Evolutionary conservation across 2,113 vertebrate genomes (phyloP), one percentile per base, ranked within the genome.

Genomic region (Synodontis membranacea): DNA sequence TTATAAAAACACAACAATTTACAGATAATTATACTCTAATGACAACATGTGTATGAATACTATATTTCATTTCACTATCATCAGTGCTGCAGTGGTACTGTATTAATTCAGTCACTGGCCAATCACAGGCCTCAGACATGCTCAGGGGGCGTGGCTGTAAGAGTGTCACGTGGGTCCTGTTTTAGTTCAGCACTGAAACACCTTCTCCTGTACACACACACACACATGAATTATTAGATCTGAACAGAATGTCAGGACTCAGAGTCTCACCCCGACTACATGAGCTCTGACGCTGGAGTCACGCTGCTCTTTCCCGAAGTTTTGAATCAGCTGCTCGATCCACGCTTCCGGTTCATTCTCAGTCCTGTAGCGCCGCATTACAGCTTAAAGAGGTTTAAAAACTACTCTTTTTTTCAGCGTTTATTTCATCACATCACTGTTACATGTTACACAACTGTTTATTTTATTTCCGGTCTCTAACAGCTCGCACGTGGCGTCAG

Each of bases 251-350:
- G 5, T 56, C 19, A 37, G 48, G 21, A 8, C 23, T 19, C 42
- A 5, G 12, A 19, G 23, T 34, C 87, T 84, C 74, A 90, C 89
- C 42, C 87, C 84, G 9, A 88, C 84, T 4, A 90, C 84, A 46
- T 82, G 68, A 0, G 82, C 89, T 54, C 85, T 86, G 11, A 86
- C 48, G 23, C 44, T 66, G 10, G 12, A 0, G 14, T 78, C 42
- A 0, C 58, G 6, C 1, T 75, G 48, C 31, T 17, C 68, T 70
- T 68, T 7, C n/a, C 76, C 82, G 80, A 79, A 86, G 34, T 88
- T 86, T 15, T 78, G 42, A 37, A 90, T 62, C 28, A 88, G 84
- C 44, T 58, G 87, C 82, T 90, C 89, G 62, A 88, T 84, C 86
- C 86, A 90, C 25, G 84, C 87, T 5, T 86, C 84, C 75, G 79